Conservation (phyloP, 2,797 vertebrate genomes). For the Melanotaenia boesemani region DNA sequence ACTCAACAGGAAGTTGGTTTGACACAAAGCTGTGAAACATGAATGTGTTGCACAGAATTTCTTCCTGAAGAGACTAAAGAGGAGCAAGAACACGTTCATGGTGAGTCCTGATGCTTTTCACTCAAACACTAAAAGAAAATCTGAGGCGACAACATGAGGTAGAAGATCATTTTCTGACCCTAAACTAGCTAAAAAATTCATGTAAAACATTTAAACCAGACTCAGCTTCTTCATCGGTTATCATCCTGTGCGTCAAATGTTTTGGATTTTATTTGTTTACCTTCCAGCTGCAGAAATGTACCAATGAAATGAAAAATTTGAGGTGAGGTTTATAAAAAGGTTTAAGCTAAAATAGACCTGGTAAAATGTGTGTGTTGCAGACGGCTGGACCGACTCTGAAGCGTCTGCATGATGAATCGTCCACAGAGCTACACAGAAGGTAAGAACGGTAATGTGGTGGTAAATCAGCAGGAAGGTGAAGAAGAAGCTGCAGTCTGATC, state of each 20-base stretch:
- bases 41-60: neutral
- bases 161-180: too few species aligned
- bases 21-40: neutral
- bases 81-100: neutral
- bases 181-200: too few species aligned
- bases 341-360: too few species aligned
- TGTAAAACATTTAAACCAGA: too few species aligned
- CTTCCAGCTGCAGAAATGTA: neutral
- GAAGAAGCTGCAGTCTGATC: neutral
- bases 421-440: neutral
- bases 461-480: neutral
- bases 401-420: neutral
- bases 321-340: too few species aligned
- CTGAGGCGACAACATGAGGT: too few species aligned
- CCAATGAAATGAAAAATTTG: too few species aligned
- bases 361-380: neutral
- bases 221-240: too few species aligned
- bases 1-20: too few species aligned
- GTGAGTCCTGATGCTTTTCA: neutral
- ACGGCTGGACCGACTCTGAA: neutral
- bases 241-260: too few species aligned
- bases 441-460: neutral
- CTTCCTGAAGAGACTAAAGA: neutral
- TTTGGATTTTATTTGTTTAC: too few species aligned
- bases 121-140: too few species aligned